Evolutionary conservation across 2,797 vertebrate species (phyloP), one percentile per base, ranked within the genome.

Genomic region (Urophycis tenuis): DNA sequence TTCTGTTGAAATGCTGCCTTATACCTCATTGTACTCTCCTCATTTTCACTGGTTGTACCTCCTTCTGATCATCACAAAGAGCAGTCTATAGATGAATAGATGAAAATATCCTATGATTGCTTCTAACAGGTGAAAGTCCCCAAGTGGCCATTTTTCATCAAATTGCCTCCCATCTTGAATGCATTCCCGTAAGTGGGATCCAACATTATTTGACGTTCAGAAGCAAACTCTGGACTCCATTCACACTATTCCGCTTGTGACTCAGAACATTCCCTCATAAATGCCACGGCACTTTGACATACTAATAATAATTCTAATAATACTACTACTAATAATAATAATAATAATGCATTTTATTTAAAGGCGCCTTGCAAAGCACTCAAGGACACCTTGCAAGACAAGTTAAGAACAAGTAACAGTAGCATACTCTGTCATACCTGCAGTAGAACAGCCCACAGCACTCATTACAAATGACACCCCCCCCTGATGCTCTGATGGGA

Each of bases 401-500:
- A n/a, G n/a, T n/a, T n/a, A n/a, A n/a, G n/a, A n/a, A n/a, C n/a
- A n/a, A n/a, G n/a, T n/a, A n/a, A n/a, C n/a, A n/a, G n/a, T n/a
- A n/a, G n/a, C n/a, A n/a, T n/a, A n/a, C n/a, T n/a, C n/a, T n/a
- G n/a, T n/a, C n/a, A n/a, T n/a, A 74, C 33, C 73, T 80, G 32
- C 77, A 78, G 32, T 74, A 71, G 64, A 78, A 76, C 36, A 72
- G 60, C 31, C 69, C 69, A 32, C 71, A 22, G 72, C 74, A n/a
- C 73, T 76, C 67, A 79, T 67, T 39, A 78, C 82, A 78, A 71
- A 72, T 81, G 73, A 34, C 30, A 10, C 41, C 78, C 72, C 32
- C n/a, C 70, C 70, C 73, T 74, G 67, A 82, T 82, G 75, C n/a
- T 74, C 73, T 78, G 77, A 82, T 77, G 32, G 8, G 49, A 80